Conservation (phyloP, 2,113 vertebrate genomes). For the Silurus meridionalis region DNA sequence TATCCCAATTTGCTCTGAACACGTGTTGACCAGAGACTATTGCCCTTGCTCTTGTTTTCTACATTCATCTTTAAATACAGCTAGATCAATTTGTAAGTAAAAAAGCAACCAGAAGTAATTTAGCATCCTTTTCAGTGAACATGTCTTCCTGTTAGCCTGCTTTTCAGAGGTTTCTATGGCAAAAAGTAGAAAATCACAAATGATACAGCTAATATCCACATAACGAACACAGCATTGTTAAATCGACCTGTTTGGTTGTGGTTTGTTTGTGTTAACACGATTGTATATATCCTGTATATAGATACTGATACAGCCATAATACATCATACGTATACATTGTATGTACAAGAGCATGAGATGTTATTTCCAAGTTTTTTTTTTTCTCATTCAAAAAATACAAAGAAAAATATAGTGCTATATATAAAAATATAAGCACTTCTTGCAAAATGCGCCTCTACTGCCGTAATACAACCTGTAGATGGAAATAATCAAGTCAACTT, state of each 20-base stretch:
- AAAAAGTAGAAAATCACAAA: neutral
- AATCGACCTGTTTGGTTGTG: neutral
- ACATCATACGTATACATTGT: neutral
- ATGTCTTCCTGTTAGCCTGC: neutral
- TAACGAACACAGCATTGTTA: neutral
- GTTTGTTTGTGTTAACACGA: neutral
- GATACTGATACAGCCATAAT: neutral
- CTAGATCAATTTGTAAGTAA: neutral
- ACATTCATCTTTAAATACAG: neutral
- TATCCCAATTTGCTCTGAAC: neutral
- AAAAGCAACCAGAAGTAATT: neutral
- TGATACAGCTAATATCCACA: neutral
- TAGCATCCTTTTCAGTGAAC: neutral
- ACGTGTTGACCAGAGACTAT: neutral
- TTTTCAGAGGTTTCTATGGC: neutral
- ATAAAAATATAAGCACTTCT: neutral
- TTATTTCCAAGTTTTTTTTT: neutral
- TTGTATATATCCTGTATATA: neutral
- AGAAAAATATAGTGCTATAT: neutral
- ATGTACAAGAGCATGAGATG: neutral
- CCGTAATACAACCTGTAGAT: neutral
- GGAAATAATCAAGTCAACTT: neutral
- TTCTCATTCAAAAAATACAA: neutral
- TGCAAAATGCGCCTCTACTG: neutral
- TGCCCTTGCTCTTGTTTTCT: neutral